These are phyloP conservation scores for Rosalia funebris DNA, from an alignment of 2,888 invertebrate species.

Conservation along the genomic window DNA sequence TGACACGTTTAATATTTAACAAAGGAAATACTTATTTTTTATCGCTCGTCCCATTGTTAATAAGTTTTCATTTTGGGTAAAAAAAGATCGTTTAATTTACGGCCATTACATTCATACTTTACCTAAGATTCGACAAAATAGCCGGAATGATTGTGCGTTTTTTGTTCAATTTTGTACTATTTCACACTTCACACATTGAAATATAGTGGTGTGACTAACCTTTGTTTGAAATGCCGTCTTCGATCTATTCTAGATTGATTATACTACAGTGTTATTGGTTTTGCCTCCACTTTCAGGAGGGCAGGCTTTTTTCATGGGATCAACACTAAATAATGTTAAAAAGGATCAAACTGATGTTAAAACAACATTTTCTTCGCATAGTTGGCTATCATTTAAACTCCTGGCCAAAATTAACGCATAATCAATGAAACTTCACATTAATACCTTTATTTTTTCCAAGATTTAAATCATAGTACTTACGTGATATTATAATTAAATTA, in stretches of 20 bases:
- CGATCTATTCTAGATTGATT: too few species aligned
- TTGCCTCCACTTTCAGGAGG: too few species aligned
- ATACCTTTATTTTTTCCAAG: too few species aligned
- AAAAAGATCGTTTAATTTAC: conserved; percentile 50
- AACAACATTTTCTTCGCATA: too few species aligned
- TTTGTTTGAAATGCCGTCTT: conserved; percentile 18
- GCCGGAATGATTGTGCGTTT: conserved; percentile 49
- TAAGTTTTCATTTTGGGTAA: conserved; percentile 36
- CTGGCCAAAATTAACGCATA: too few species aligned
- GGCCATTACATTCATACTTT: conserved; percentile 55
- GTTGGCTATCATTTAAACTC: too few species aligned
- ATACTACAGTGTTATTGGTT: background rate
- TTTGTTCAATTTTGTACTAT: conserved; percentile 57
- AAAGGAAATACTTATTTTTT: conserved; percentile 41
- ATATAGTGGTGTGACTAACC: conserved; percentile 6
- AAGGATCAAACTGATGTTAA: too few species aligned
- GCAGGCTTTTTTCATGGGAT: too few species aligned
- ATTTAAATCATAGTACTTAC: too few species aligned
- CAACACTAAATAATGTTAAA: too few species aligned
- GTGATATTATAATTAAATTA: too few species aligned
- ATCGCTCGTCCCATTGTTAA: conserved; percentile 30
- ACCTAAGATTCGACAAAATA: conserved; percentile 50
- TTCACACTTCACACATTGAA: conserved; percentile 49
- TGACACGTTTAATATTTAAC: conserved; percentile 35
- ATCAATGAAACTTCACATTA: too few species aligned